Evolutionary conservation across 2,797 vertebrate species (phyloP).

Genomic region (Pangasius djambal): DNA sequence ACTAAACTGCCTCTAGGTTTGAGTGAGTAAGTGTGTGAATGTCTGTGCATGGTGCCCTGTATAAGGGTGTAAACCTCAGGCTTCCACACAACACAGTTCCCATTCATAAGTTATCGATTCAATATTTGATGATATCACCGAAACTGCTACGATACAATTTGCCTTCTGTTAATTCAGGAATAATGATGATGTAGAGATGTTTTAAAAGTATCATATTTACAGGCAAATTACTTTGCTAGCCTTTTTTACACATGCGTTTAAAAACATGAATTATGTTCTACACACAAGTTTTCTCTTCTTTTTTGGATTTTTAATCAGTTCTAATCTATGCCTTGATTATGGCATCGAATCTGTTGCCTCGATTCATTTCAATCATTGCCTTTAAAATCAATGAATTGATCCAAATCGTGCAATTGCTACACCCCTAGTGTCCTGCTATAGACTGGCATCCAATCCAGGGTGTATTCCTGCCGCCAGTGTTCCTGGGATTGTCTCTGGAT

Average conservation of each 20-base stretch:
- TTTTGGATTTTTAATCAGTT: neutral
- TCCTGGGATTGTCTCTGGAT: neutral
- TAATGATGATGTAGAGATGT: neutral
- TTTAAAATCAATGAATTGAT: neutral
- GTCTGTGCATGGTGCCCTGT: neutral
- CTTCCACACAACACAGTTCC: neutral
- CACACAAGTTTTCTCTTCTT: neutral
- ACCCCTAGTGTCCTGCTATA: neutral
- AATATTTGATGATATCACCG: neutral
- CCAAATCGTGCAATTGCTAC: neutral
- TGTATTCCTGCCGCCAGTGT: neutral
- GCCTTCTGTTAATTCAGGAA: neutral
- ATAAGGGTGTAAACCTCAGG: neutral
- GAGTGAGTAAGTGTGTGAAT: neutral
- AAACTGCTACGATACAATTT: too few species aligned
- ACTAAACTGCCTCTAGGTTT: neutral
- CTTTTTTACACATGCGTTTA: neutral
- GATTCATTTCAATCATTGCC: neutral
- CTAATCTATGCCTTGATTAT: neutral
- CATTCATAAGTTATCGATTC: neutral
- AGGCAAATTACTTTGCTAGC: neutral
- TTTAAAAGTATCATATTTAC: neutral
- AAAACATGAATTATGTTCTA: neutral
- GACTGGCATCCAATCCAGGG: neutral
- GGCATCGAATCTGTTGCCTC: neutral